Conservation (phyloP, 2,888 invertebrate species). For the Periphyllus acericola region DNA sequence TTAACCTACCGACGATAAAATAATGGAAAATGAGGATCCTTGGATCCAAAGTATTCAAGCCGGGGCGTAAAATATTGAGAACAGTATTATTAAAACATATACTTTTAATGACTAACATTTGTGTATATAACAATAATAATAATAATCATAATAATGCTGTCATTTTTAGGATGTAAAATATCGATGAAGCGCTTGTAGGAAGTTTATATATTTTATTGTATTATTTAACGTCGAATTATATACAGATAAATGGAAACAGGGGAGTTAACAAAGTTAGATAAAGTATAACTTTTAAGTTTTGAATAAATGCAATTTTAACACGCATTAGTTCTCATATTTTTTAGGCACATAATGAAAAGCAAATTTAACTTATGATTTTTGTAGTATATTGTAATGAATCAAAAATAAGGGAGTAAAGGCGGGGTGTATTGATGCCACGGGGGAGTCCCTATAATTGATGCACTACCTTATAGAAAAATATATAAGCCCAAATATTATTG, state of each 20-base stretch:
- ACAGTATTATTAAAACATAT: constrained; percentile 39
- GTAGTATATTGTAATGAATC: too few species aligned
- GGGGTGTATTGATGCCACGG: too few species aligned
- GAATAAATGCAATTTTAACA: too few species aligned
- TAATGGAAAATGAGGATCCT: constrained; percentile 46
- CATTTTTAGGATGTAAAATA: neutral
- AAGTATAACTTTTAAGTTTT: neutral
- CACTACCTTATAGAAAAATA: too few species aligned
- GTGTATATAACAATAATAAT: constrained; percentile 3
- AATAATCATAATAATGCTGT: neutral
- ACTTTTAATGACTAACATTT: constrained; percentile 19
- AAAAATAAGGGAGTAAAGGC: too few species aligned
- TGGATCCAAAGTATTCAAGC: constrained; percentile 9
- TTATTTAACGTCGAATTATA: neutral
- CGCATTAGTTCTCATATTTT: too few species aligned
- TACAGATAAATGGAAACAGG: neutral
- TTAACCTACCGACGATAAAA: constrained; percentile 31
- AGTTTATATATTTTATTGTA: neutral
- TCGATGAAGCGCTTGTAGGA: neutral
- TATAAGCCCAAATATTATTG: too few species aligned
- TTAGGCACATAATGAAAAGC: too few species aligned
- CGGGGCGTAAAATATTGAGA: constrained; percentile 21
- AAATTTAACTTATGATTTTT: too few species aligned
- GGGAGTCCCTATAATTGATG: too few species aligned
- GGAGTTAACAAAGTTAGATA: neutral